phyloP scores from a whole-genome alignment of 1,140 invertebrate genomes.

The Batillaria attramentaria region DNA sequence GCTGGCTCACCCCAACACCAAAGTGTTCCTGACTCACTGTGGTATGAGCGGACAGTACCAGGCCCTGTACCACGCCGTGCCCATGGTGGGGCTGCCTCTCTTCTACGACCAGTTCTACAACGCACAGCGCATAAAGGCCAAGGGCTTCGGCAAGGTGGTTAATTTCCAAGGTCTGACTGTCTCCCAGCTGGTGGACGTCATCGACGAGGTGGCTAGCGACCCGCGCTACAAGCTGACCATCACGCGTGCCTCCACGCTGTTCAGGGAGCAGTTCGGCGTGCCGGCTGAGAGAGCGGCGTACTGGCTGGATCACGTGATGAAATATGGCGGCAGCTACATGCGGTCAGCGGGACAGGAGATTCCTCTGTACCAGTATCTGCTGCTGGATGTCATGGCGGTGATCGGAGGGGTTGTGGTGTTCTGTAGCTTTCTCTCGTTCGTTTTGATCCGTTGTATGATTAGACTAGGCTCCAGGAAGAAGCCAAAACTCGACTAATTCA shows the following conservation, averaged over 20 bases:
- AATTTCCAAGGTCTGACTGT: constrained; percentile 55
- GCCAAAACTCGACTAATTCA: too few species aligned
- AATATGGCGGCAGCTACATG: too few species aligned
- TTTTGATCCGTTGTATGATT: too few species aligned
- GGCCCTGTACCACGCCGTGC: constrained; percentile 81
- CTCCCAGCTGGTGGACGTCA: constrained; percentile 49
- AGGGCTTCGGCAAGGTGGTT: constrained; percentile 64
- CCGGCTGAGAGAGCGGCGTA: constrained; percentile 42
- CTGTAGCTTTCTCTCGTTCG: too few species aligned
- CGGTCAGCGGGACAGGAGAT: constrained; percentile 41
- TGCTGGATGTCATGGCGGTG: constrained; percentile 39
- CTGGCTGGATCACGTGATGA: constrained; percentile 53
- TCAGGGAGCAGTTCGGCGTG: constrained; percentile 17
- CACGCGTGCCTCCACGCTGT: constrained; percentile 43
- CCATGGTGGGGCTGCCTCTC: constrained; percentile 82
- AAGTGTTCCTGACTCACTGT: constrained; percentile 56
- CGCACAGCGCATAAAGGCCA: constrained; percentile 58
- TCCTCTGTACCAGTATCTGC: constrained; percentile 47
- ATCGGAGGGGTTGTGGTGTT: neutral
- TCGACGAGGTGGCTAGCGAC: constrained; percentile 46
- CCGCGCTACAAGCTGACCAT: constrained; percentile 38
- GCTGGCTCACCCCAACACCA: constrained; percentile 75
- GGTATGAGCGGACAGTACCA: constrained; percentile 53
- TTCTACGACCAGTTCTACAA: constrained; percentile 78
- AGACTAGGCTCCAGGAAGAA: neutral